Evolutionary conservation across 23 tunicate genomes (phyloP).

Genomic region (Halocynthia aurantium): DNA sequence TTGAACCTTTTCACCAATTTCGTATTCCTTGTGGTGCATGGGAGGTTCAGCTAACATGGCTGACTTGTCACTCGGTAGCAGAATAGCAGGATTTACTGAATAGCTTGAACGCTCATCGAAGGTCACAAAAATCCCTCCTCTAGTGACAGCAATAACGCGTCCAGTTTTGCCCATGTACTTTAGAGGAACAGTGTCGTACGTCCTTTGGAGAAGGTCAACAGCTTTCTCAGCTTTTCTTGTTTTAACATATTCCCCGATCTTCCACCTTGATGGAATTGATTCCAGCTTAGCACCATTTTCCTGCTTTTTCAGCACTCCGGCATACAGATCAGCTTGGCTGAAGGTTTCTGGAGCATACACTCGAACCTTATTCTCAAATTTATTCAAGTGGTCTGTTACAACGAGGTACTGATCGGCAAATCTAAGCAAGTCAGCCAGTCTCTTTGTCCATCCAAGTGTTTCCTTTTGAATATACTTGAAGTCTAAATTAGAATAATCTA

Average conservation of each 20-base stretch:
- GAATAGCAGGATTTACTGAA: constrained; percentile 5
- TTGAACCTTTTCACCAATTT: constrained; percentile 16
- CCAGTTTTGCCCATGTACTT: constrained; percentile 8
- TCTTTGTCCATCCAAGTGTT: constrained; percentile 3
- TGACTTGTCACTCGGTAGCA: not conserved
- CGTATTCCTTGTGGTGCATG: not conserved
- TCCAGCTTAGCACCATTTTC: not conserved
- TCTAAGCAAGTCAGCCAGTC: constrained; percentile 3
- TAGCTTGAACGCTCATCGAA: constrained; percentile 6
- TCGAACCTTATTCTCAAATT: constrained; percentile 1
- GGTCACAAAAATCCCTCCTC: constrained; percentile 11
- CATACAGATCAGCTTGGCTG: not conserved
- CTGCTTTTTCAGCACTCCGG: constrained; percentile 4
- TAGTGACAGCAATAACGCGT: constrained; percentile 13
- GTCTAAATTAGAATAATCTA: constrained; percentile 3
- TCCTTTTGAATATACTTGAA: constrained; percentile 18
- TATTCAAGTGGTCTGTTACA: not conserved
- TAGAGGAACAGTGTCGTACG: constrained; percentile 4
- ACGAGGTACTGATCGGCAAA: not conserved
- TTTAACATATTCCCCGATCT: constrained; percentile 14
- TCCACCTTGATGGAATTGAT: constrained; percentile 13
- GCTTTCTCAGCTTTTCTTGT: constrained; percentile 11
- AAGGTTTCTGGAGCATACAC: not conserved
- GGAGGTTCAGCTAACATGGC: too few relatives aligned
- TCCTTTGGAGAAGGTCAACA: constrained; percentile 12